Evolutionary conservation across 2,797 vertebrate species (phyloP).

Genomic region (Clarias platycephalus): DNA sequence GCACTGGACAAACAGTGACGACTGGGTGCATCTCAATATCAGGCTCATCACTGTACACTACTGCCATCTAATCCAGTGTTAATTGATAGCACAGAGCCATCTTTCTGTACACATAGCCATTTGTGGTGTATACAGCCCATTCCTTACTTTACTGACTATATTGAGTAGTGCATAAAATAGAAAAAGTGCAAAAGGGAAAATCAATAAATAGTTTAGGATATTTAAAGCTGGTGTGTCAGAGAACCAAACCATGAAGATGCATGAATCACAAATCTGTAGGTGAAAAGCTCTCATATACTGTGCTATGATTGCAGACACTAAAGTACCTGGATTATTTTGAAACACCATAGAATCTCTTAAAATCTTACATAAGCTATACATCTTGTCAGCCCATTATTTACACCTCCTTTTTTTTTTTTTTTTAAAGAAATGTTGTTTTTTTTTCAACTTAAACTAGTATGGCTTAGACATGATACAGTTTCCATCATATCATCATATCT

Average conservation of each 20-base stretch:
- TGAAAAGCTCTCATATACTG: neutral
- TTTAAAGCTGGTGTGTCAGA: neutral
- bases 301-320: neutral
- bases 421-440: neutral
- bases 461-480: neutral
- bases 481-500: neutral
- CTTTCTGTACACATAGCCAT: neutral
- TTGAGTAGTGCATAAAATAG: neutral
- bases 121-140: neutral
- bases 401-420: neutral
- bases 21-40: constrained; percentile 24
- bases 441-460: neutral
- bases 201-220: neutral
- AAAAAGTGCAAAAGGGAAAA: neutral
- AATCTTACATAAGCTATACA: neutral
- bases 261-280: neutral
- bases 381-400: neutral
- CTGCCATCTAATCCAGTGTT: constrained; percentile 4
- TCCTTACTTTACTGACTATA: neutral
- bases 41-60: constrained; percentile 1
- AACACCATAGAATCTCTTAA: neutral
- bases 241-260: neutral
- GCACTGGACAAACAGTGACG: constrained; percentile 33
- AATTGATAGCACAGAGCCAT: constrained; percentile 8
- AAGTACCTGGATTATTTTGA: neutral